These are phyloP conservation scores for Turnix velox DNA, from an alignment of 2,113 vertebrate genomes.

Conservation along the genomic window DNA sequence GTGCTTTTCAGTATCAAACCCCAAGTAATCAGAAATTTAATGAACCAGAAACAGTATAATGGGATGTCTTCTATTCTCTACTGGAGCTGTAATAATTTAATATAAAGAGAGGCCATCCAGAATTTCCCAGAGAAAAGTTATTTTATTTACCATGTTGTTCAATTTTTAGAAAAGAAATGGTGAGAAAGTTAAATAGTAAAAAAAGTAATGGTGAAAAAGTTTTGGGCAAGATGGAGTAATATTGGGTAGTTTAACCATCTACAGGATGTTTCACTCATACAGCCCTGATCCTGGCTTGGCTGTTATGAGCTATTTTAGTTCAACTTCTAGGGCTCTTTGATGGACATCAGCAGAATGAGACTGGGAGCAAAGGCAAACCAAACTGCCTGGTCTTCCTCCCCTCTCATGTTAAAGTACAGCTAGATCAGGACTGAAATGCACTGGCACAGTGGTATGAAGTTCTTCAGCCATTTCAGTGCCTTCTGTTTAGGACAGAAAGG, in stretches of 20 bases:
- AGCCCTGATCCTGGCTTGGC: neutral
- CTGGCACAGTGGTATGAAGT: neutral
- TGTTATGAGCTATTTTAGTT: neutral
- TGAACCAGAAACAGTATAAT: neutral
- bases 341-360: neutral
- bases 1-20: neutral
- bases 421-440: neutral
- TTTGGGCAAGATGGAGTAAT: neutral
- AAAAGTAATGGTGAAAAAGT: neutral
- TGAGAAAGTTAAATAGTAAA: neutral
- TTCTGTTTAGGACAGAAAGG: neutral
- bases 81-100: conserved; percentile 42
- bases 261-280: neutral
- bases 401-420: neutral
- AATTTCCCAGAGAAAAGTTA: conserved; percentile 21
- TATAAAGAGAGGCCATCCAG: conserved; percentile 14
- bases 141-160: too few species aligned
- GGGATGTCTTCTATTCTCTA: conserved; percentile 12
- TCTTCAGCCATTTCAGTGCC: neutral
- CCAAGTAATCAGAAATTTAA: conserved; percentile 33
- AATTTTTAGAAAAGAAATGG: neutral
- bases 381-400: neutral
- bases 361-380: neutral
- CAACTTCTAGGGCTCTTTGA: neutral
- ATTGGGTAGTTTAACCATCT: neutral